phyloP scores from a whole-genome alignment of 2,888 invertebrate genomes.

The Lobophora halterata region DNA sequence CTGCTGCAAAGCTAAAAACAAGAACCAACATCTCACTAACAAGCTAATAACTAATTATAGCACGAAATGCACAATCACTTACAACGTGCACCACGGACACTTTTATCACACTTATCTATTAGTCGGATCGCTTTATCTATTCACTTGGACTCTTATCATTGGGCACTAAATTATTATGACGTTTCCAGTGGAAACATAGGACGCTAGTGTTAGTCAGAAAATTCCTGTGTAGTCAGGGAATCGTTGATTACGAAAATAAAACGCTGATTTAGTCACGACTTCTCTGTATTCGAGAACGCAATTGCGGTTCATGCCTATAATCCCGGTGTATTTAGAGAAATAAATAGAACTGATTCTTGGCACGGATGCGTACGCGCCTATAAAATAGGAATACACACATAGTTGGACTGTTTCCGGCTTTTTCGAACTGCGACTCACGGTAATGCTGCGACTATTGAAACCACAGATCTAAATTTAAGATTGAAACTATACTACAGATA shows the following conservation, averaged over 20 bases:
- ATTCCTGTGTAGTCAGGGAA: conserved; percentile 5
- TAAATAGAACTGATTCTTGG: conserved; percentile 32
- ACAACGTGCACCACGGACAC: conserved; percentile 38
- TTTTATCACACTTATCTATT: conserved; percentile 63
- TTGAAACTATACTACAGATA: no score
- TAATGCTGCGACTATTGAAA: no score
- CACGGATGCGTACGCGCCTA: conserved; percentile 21
- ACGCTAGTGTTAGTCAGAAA: conserved; percentile 3
- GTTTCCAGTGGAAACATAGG: conserved; percentile 47
- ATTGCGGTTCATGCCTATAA: not conserved
- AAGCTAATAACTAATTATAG: conserved; percentile 32
- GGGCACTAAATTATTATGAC: conserved; percentile 62
- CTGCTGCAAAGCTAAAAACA: conserved; percentile 43
- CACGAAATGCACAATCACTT: conserved; percentile 36
- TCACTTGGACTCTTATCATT: conserved; percentile 54
- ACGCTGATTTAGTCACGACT: no score
- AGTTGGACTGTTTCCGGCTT: not conserved
- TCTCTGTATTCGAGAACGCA: no score
- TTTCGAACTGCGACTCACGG: no score
- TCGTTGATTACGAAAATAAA: conserved; percentile 44
- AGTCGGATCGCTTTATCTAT: conserved; percentile 54
- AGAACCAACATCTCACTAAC: conserved; percentile 52
- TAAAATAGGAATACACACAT: conserved; percentile 4
- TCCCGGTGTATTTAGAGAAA: not conserved
- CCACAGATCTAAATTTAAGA: no score